Evolutionary conservation across 2,888 invertebrate species (phyloP), one percentile per base, ranked within the genome.

Genomic region (Tromatobia lineatoria): DNA sequence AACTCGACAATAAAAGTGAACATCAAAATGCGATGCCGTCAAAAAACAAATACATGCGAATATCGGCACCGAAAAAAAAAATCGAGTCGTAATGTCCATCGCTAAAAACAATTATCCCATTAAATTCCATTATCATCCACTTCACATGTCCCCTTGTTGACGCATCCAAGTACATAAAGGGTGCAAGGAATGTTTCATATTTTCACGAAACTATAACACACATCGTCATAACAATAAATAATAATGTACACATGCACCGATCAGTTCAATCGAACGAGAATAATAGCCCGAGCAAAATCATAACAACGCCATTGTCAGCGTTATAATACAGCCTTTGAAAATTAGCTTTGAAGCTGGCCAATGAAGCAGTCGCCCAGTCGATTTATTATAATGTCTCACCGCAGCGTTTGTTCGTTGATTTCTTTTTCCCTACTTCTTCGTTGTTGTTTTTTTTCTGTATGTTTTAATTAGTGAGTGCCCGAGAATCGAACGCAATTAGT

Each of bases 401-500:
- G 8, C 38, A 23, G 25, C 38, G 18, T 34, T 13, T 25, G 77
- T 64, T 64, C 57, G 18, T 80, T 57, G 34, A 15, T 47, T 61
- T 38, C n/a, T 15, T 66, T 64, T 69, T 69, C 52, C 29, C 34
- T 47, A 50, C 7, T 42, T 47, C 11, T 42, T 47, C 2, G 38
- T 70, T 67, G 50, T 66, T 13, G 29, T 38, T 59, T 54, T 23
- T 38, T 42, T 59, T 61, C 70, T 18, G 73, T 50, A 38, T 34
- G 23, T 84, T 83, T 84, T 81, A 84, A 81, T 84, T 81, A 84
- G 73, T 69, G 64, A 66, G 42, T 38, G 78, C 66, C 42, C 61
- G 66, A 42, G 69, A 42, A 81, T 84, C 84, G 85, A 85, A 83
- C 74, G 83, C 87, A 87, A 87, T 87, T 87, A 87, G 85, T 85